Base-by-base conservation (phyloP, 92 coral and sea anemone species). In the Phenganax subtilis region DNA sequence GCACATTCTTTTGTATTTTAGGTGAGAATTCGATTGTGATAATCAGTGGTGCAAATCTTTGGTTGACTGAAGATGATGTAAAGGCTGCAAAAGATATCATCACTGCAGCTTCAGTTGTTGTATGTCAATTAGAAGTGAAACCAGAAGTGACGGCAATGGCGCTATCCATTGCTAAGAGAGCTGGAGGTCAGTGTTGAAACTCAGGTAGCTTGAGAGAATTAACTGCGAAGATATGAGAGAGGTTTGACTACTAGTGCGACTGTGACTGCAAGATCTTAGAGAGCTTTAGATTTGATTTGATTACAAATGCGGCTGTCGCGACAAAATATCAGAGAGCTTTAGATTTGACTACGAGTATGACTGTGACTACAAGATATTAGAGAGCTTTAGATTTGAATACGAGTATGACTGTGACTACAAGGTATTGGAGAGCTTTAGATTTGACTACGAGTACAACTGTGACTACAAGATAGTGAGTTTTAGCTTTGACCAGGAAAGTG, bases 11-110 rank as follows among this genome's bases (percentile, higher is more conserved):
- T 2, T 37, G 47, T 37, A 5, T 37, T 37, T 37, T 31, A 94
- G 98, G 98, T 81, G 98, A 94, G 76, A 94, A 94, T 85, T 92
- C 98, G 31, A 91, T 94, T 60, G 87, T 88, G 54, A 89, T 94
- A 25, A 96, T 94, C 25, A 94, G 98, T 87, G 98, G 98, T 0
- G 98, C 98, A 9, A 94, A 94, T 71, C 91, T 92, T 47, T 84
- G 80, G 54, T 85, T 94, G 51, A 85, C 87, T 20, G 96, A 91
- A 6, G 93, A 89, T 64, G 97, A 94, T 81, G 87, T 94, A 75
- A 92, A 68, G 30, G 84, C 60, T 47, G 98, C 98, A 11, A 86
- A 88, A 72, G 80, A 91, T 8, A 54, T 89, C 58, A 94, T 94
- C 63, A 80, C 90, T 4, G 88, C 94, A 14, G 90, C 98, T 6